Evolutionary conservation across 64 coral and sea anemone species (phyloP).

Genomic region (Porites lutea): DNA sequence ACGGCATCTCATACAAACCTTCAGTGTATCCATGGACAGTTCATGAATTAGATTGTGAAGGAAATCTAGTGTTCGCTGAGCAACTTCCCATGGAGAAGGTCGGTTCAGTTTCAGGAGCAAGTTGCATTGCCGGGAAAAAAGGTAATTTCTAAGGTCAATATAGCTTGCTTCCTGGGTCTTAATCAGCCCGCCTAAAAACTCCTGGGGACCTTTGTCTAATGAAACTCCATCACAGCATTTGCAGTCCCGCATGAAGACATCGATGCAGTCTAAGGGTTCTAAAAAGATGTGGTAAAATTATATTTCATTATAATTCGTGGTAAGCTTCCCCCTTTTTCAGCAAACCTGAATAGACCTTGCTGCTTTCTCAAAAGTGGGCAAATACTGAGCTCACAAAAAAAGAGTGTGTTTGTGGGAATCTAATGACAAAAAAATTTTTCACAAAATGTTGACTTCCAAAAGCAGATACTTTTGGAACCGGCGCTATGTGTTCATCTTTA

Average conservation of each 20-base stretch:
- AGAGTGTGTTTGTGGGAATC: too few relatives aligned
- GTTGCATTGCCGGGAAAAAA: slow-evolving; percentile 92
- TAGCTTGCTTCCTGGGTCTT: slow-evolving; percentile 87
- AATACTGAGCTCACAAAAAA: too few relatives aligned
- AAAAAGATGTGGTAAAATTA: not conserved
- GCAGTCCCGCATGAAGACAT: slow-evolving; percentile 88
- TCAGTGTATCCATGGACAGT: slow-evolving; percentile 79
- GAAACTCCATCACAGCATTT: slow-evolving; percentile 90
- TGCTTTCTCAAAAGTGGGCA: too few relatives aligned
- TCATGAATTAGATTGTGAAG: slow-evolving; percentile 92
- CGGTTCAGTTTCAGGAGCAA: slow-evolving; percentile 75
- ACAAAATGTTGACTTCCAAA: too few relatives aligned
- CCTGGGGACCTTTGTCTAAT: slow-evolving; percentile 64
- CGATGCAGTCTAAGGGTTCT: slow-evolving; percentile 82
- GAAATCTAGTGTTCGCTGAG: slow-evolving; percentile 92
- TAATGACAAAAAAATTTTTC: too few relatives aligned
- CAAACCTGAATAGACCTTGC: too few relatives aligned
- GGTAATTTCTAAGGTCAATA: slow-evolving; percentile 91
- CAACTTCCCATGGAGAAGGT: slow-evolving; percentile 78
- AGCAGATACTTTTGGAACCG: too few relatives aligned
- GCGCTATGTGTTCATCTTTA: too few relatives aligned
- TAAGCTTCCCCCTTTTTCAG: too few relatives aligned
- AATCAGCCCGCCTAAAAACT: slow-evolving; percentile 68
- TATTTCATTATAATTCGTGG: too few relatives aligned
- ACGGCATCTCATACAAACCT: slow-evolving; percentile 43